phyloP scores from a whole-genome alignment of 2,113 vertebrate species.

The Mirounga angustirostris region DNA sequence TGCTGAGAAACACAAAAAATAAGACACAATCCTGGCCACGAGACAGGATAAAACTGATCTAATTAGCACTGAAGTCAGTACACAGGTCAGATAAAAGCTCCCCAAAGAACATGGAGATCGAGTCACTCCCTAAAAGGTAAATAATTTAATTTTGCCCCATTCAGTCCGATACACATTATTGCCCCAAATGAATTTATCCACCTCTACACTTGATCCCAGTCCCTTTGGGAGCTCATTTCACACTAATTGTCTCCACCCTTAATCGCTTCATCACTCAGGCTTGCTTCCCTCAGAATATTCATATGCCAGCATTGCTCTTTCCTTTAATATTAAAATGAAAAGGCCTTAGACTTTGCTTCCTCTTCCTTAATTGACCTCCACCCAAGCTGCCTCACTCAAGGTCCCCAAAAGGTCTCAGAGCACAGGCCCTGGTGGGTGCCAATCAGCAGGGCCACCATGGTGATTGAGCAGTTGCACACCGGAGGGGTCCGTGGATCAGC shows the following conservation, averaged over 20 bases:
- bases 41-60: constrained; percentile 60
- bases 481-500: background rate
- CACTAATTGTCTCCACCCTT: constrained; percentile 55
- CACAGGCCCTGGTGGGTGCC: background rate
- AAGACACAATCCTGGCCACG: background rate
- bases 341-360: background rate
- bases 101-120: constrained; percentile 66
- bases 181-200: constrained; percentile 70
- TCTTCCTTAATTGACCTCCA: background rate
- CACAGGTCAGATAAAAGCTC: constrained; percentile 50
- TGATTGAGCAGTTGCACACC: background rate
- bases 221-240: constrained; percentile 60
- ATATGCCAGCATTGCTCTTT: background rate
- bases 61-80: constrained; percentile 55
- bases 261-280: constrained; percentile 37
- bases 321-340: constrained; percentile 31
- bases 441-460: background rate
- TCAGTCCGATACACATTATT: constrained; percentile 66
- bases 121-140: constrained; percentile 76
- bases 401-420: background rate
- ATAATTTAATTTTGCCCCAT: constrained; percentile 76
- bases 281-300: constrained; percentile 33
- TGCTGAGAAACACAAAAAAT: constrained; percentile 57
- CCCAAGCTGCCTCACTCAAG: background rate
- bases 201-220: constrained; percentile 68